Percentiles rank a stretch among this genome's conserved stretches.
Evolutionary conservation across 2,113 vertebrate genomes (phyloP).

Genomic region (Phaethornis superciliosus): DNA sequence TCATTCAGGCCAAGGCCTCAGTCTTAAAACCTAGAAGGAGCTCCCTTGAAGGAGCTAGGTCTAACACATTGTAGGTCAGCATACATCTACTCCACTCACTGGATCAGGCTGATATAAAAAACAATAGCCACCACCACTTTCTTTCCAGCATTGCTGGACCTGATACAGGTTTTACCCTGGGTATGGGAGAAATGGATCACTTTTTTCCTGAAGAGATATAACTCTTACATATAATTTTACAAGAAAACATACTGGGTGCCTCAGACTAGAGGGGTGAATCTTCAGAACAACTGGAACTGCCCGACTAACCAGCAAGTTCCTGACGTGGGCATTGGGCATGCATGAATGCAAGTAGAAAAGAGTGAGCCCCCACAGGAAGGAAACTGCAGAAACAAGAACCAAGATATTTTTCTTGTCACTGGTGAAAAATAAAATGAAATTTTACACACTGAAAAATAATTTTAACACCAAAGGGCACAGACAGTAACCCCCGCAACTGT

Average conservation of each 20-base stretch:
- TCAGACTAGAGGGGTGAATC: background rate
- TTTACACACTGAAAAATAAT: background rate
- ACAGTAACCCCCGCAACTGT: background rate
- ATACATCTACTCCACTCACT: background rate
- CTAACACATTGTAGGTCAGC: background rate
- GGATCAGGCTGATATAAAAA: background rate
- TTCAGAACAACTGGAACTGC: background rate
- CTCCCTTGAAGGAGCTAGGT: background rate
- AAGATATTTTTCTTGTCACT: background rate
- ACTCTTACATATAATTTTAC: background rate
- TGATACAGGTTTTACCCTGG: fast-evolving
- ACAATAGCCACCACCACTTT: background rate
- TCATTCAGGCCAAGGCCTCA: background rate
- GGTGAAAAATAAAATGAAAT: background rate
- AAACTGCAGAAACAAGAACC: background rate
- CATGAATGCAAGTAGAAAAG: fast-evolving
- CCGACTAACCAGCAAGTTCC: background rate
- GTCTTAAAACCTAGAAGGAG: background rate
- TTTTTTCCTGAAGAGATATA: background rate
- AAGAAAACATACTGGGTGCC: background rate
- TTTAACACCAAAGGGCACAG: background rate
- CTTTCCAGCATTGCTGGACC: background rate
- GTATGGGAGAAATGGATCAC: background rate
- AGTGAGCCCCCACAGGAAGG: background rate
- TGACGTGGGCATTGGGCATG: fast-evolving